phyloP scores from a whole-genome alignment of 2,113 vertebrate genomes.

The Coptodon rendalli region DNA sequence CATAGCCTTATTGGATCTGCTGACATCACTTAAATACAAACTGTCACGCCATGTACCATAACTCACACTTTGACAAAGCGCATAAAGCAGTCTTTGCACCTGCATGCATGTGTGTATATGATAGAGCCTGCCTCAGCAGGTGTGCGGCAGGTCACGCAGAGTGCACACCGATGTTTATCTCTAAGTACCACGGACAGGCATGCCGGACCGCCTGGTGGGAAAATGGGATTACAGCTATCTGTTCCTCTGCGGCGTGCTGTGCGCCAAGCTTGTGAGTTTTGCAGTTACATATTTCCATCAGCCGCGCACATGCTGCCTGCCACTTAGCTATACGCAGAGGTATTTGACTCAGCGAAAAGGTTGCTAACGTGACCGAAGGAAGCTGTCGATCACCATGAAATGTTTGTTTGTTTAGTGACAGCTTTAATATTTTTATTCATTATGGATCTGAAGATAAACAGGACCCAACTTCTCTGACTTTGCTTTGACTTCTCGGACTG shows the following conservation, averaged over 20 bases:
- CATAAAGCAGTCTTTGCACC: slow-evolving; percentile 51
- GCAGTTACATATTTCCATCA: slow-evolving; percentile 36
- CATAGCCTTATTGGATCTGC: slow-evolving; percentile 56
- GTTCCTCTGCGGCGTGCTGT: slow-evolving; percentile 27
- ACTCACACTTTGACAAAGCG: slow-evolving; percentile 39
- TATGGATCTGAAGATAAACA: not conserved
- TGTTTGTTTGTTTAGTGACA: not conserved
- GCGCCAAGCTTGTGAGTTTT: slow-evolving; percentile 12
- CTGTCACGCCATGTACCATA: slow-evolving; percentile 48
- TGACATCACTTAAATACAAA: slow-evolving; percentile 60
- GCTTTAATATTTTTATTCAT: not conserved
- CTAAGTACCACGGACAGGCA: slow-evolving; percentile 38
- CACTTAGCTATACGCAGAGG: slow-evolving; percentile 3
- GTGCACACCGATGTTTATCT: slow-evolving; percentile 59
- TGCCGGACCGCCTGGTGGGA: slow-evolving; percentile 52
- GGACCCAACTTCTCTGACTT: not conserved
- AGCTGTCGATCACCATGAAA: not conserved
- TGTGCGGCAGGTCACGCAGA: slow-evolving; percentile 56
- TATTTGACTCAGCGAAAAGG: not conserved
- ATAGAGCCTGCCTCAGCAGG: slow-evolving; percentile 39
- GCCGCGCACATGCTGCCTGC: slow-evolving; percentile 1
- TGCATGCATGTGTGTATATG: slow-evolving; percentile 9
- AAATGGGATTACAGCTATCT: slow-evolving; percentile 49
- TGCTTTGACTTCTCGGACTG: slow-evolving; percentile 31
- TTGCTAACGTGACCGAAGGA: not conserved